A percentile compares a stretch with the other conserved stretches of the same genome.
Conservation (phyloP, 2,113 vertebrate genomes). For the Melanerpes formicivorus region DNA sequence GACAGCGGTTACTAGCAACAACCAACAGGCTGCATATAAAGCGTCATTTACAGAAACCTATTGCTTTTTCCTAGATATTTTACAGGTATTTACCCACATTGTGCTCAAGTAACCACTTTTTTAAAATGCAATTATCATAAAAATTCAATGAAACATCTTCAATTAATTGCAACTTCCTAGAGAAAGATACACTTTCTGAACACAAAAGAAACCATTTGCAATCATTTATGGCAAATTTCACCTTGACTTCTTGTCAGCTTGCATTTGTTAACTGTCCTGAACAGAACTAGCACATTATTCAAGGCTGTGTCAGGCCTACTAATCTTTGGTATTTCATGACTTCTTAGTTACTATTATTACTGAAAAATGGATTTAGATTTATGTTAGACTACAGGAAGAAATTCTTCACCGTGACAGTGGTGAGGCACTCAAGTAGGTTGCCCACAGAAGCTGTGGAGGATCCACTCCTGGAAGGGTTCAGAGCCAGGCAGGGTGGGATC, state of each 20-base stretch:
- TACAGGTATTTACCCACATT: not conserved
- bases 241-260: slow-evolving; percentile 10
- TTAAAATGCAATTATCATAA: not conserved
- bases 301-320: slow-evolving; percentile 6
- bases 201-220: not conserved
- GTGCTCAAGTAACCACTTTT: not conserved
- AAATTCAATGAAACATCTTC: not conserved
- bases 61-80: not conserved
- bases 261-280: not conserved
- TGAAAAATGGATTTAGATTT: not conserved
- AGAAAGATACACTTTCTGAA: not conserved
- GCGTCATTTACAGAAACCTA: not conserved
- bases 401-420: no score
- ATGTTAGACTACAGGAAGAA: no score
- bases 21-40: not conserved
- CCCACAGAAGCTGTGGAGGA: no score
- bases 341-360: slow-evolving; percentile 18
- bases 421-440: no score
- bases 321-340: slow-evolving; percentile 23
- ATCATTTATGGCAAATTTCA: slow-evolving; percentile 23
- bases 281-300: slow-evolving; percentile 26
- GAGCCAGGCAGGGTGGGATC: no score
- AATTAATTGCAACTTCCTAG: not conserved
- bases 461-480: no score
- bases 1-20: not conserved